phyloP scores from a whole-genome alignment of 2,888 invertebrate genomes.

The Zelleria hepariella region DNA sequence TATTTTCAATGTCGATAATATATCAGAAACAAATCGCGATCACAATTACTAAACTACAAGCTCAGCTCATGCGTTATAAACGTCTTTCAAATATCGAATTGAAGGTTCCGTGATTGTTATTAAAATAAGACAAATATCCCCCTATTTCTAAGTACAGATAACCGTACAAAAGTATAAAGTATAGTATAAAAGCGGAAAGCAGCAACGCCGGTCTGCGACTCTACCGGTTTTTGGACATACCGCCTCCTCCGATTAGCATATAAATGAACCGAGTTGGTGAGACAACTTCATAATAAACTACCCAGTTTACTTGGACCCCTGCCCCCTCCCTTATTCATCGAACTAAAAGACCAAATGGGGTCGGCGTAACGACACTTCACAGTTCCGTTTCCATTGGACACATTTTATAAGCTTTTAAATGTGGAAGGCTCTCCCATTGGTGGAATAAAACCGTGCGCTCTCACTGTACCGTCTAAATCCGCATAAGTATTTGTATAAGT shows the following conservation, averaged over 20 bases:
- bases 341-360: slow-evolving; percentile 13
- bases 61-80: too few relatives aligned
- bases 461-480: slow-evolving; percentile 23
- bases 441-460: slow-evolving; percentile 23
- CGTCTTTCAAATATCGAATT: too few relatives aligned
- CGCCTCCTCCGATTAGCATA: slow-evolving; percentile 63
- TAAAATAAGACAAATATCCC: too few relatives aligned
- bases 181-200: slow-evolving; percentile 23
- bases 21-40: too few relatives aligned
- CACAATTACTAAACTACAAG: too few relatives aligned
- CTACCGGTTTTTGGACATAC: slow-evolving; percentile 47
- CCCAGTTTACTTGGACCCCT: slow-evolving; percentile 32
- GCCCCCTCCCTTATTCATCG: slow-evolving; percentile 16
- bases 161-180: too few relatives aligned
- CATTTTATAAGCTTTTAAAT: slow-evolving; percentile 32
- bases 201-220: slow-evolving; percentile 17
- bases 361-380: slow-evolving; percentile 22
- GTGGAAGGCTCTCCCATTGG: slow-evolving; percentile 42
- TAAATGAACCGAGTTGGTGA: slow-evolving; percentile 58
- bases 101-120: too few relatives aligned
- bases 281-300: slow-evolving; percentile 57
- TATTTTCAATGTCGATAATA: too few relatives aligned
- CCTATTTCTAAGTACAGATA: slow-evolving; percentile 12
- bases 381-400: slow-evolving; percentile 30
- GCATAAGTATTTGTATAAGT: slow-evolving; percentile 21